phyloP scores from a whole-genome alignment of 2,888 invertebrate species.

The Amphimallon solstitiale region DNA sequence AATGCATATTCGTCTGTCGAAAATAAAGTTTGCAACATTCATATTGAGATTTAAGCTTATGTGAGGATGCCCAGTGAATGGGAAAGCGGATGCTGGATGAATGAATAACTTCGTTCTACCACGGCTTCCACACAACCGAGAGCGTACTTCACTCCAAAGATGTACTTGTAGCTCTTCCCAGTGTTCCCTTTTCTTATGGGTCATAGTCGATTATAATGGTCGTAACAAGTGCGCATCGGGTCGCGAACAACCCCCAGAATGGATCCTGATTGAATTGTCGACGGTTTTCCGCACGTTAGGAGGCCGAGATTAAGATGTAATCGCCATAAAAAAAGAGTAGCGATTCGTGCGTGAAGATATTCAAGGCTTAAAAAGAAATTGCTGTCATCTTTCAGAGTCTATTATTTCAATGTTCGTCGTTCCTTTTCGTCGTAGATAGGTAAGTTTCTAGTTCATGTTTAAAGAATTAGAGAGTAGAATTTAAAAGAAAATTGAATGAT shows the following conservation, averaged over 20 bases:
- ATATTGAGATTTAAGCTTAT: conserved; percentile 21
- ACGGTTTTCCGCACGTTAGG: conserved; percentile 59
- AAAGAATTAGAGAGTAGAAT: no score
- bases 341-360: conserved; percentile 27
- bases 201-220: conserved; percentile 44
- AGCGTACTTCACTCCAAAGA: conserved; percentile 27
- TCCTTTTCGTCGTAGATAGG: no score
- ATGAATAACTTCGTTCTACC: not conserved
- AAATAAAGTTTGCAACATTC: conserved; percentile 30
- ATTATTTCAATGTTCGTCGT: conserved; percentile 8
- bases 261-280: conserved; percentile 57
- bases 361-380: conserved; percentile 11
- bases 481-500: no score
- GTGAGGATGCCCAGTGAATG: conserved; percentile 15
- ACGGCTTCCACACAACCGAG: conserved; percentile 2
- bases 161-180: conserved; percentile 13
- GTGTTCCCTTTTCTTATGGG: conserved; percentile 29
- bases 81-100: conserved; percentile 8
- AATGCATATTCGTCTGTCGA: conserved; percentile 7
- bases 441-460: no score
- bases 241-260: conserved; percentile 48
- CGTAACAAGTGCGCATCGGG: conserved; percentile 55
- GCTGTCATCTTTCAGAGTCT: not conserved
- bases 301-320: conserved; percentile 53
- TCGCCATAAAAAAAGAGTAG: conserved; percentile 38